Conservation (phyloP, 1,140 invertebrate genomes). For the Drosophila rufa region DNA sequence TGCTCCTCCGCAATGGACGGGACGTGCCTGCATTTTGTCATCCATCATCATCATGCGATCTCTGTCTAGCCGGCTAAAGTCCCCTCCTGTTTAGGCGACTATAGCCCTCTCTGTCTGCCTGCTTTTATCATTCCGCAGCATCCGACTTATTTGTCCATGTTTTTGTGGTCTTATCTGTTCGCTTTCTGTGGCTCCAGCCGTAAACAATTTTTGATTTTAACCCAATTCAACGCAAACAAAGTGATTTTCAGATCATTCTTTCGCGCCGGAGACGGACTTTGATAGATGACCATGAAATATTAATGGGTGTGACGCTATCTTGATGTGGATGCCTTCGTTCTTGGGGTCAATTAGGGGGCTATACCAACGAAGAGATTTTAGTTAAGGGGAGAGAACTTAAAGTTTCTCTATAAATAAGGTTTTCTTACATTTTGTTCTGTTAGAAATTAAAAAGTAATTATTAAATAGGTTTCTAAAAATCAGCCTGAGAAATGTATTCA, state of each 20-base stretch:
- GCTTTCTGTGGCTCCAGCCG: conserved; percentile 1
- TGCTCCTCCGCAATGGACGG: conserved; percentile 4
- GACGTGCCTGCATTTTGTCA: conserved; percentile 70
- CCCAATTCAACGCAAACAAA: conserved; percentile 42
- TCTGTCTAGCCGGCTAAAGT: conserved; percentile 2
- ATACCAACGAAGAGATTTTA: conserved; percentile 5
- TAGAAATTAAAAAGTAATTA: background rate
- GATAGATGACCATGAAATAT: conserved; percentile 39
- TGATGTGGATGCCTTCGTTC: background rate
- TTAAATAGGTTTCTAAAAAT: background rate
- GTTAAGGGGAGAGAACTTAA: conserved; percentile 14
- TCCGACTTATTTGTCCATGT: conserved; percentile 38
- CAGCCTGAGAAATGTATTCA: background rate
- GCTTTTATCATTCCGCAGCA: conserved; percentile 40
- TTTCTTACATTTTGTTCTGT: background rate
- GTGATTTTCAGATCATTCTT: conserved; percentile 34
- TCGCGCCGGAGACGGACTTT: conserved; percentile 21
- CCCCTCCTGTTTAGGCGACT: conserved; percentile 3
- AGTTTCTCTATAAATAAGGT: background rate
- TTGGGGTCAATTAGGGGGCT: background rate
- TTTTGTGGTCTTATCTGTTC: conserved; percentile 36
- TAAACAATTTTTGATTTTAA: conserved; percentile 49
- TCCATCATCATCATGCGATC: conserved; percentile 66
- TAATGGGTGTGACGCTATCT: conserved; percentile 27
- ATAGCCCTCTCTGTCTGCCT: conserved; percentile 17